These are phyloP conservation scores for Egretta garzetta DNA, from an alignment of 2,113 vertebrate genomes.

Conservation along the genomic window DNA sequence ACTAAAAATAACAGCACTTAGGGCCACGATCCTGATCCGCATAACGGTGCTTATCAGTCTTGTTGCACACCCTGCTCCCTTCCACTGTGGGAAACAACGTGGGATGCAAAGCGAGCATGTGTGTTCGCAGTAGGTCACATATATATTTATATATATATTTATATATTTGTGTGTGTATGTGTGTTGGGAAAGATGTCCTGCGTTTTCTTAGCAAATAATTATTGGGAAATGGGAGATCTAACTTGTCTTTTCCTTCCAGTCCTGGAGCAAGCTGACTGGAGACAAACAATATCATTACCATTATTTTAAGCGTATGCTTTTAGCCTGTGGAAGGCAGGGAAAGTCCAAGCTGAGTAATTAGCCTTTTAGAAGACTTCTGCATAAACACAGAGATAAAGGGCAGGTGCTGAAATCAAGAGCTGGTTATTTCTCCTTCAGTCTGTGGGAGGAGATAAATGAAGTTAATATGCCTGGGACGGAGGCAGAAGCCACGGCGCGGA, in stretches of 20 bases:
- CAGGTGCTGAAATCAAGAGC: constrained; percentile 66
- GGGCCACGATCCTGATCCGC: constrained; percentile 18
- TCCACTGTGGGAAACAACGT: background rate
- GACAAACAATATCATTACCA: constrained; percentile 75
- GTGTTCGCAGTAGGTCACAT: background rate
- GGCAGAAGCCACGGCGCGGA: constrained; percentile 34
- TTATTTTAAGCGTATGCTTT: constrained; percentile 66
- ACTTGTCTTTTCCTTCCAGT: constrained; percentile 52
- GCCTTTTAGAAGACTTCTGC: constrained; percentile 52
- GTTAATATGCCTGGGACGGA: constrained; percentile 14
- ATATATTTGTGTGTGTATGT: accelerated
- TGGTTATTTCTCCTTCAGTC: constrained; percentile 65
- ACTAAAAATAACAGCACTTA: constrained; percentile 43
- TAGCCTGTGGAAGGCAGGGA: constrained; percentile 56
- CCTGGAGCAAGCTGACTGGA: constrained; percentile 48
- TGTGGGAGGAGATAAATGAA: constrained; percentile 69
- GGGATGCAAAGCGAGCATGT: background rate
- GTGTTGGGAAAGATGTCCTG: background rate
- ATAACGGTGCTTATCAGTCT: constrained; percentile 9
- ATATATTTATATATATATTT: background rate
- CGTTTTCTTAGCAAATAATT: constrained; percentile 45
- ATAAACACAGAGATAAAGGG: constrained; percentile 66
- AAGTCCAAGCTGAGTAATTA: constrained; percentile 69
- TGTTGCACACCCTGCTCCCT: background rate
- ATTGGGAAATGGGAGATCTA: constrained; percentile 40